Evolutionary conservation across 2,888 invertebrate genomes (phyloP).

Genomic region (Parthenolecanium corni): DNA sequence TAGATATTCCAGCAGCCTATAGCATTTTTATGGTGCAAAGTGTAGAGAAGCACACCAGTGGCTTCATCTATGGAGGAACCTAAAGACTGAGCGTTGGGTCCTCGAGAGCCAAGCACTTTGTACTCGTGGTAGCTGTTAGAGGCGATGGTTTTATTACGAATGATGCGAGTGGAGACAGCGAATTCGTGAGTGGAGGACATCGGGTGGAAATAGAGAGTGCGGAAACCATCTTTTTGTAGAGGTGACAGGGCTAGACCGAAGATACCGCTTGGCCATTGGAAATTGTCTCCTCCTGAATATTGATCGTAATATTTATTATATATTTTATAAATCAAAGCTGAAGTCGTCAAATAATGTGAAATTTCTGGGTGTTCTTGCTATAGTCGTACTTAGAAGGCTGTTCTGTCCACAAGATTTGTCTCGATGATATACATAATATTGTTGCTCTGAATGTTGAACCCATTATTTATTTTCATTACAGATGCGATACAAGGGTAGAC

Average conservation of each 20-base stretch:
- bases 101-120: constrained; percentile 62
- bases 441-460: too few species aligned
- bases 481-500: too few species aligned
- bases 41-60: constrained; percentile 60
- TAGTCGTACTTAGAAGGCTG: background rate
- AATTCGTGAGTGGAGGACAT: constrained; percentile 73
- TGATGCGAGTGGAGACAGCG: constrained; percentile 57
- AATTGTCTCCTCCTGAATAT: constrained; percentile 47
- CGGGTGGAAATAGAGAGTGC: constrained; percentile 63
- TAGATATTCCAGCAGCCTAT: constrained; percentile 67
- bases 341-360: too few species aligned
- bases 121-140: constrained; percentile 58
- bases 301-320: too few species aligned
- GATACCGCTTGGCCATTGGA: constrained; percentile 74
- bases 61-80: constrained; percentile 57
- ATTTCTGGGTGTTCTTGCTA: background rate
- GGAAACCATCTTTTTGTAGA: constrained; percentile 37
- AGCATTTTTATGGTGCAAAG: constrained; percentile 62
- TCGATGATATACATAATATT: too few species aligned
- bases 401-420: background rate
- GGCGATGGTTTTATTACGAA: constrained; percentile 61
- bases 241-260: constrained; percentile 62
- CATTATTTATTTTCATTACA: too few species aligned
- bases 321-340: too few species aligned
- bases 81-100: constrained; percentile 59